Evolutionary conservation across 1,140 invertebrate genomes (phyloP), one percentile per base, ranked within the genome.

Genomic region (Gonatopus flavifemur): DNA sequence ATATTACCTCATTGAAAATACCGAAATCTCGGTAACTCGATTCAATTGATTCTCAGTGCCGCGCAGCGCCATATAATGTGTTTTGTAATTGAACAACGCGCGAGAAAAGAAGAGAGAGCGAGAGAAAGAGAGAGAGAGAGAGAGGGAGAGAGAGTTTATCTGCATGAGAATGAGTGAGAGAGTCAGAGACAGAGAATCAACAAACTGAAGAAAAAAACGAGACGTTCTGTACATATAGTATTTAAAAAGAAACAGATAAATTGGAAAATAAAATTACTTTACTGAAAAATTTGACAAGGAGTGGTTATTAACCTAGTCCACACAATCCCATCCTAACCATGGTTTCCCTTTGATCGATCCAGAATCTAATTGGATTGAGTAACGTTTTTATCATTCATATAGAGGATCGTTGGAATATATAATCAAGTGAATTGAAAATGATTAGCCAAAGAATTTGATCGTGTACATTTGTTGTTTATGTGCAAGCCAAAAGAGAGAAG

Each of bases 231-330:
- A n/a, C n/a, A 15, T 31, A 25, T 31, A 43, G 41, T 35, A 35
- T 35, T 37, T 47, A 47, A n/a, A 22, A 31, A 41, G 28, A 50
- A 51, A 52, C 31, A 50, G 47, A 45, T 54, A 43, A 51, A 46
- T 52, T 63, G 52, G 52, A 65, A 70, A 72, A 72, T 69, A 70
- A 72, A 72, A 69, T 64, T 63, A 70, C 66, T 71, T 70, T 71
- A 55, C 54, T 71, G 67, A 70, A 68, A 70, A 69, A 71, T 68
- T 72, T 69, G 63, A 70, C 68, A 54, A 72, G 69, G 68, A 72
- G 69, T 72, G 69, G 69, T 72, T 72, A 72, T 72, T 72, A 48
- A 69, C 68, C 69, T 67, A 68, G 63, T 72, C 65, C 60, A 62
- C n/a, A n/a, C 58, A 58, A 58, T 62, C 64, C 66, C 52, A 57